Evolutionary conservation across 2,888 invertebrate species (phyloP), one percentile per base, ranked within the genome.

Genomic region (Morpho achilles): DNA sequence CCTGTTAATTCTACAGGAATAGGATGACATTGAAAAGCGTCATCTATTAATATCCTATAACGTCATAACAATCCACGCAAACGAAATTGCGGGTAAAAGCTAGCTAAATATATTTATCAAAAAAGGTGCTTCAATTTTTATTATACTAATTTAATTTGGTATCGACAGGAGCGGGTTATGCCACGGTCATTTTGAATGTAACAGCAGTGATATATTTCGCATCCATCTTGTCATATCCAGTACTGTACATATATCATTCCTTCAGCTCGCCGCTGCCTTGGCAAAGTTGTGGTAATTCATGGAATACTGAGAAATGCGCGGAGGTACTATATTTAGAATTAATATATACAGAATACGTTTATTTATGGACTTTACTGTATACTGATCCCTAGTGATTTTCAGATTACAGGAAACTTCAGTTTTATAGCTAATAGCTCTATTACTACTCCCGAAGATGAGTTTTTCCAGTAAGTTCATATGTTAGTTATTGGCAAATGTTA

Each of bases 181-280:
- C 97, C 0, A 94, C 95, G 41, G 91, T 96, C 3, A 82, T 97
- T 55, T 93, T 97, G 66, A 97, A 97, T 67, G 85, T 95, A 57
- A 94, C 97, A 82, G 94, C 95, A 58, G 94, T 95, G 56, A 93
- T 93, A 65, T 98, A 97, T 82, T 98, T 97, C 84, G 95, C 96
- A 59, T 94, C 96, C 0, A 94, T 98, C 49, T 93, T 97, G 76
- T 92, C 97, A 0, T 97, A 97, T 92, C 96, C 97, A 0, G 76
- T 97, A 49, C 92, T 95, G 67, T 98, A 96, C 84, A 89, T 97
- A 43, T 93, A 92, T 67, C 94, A 94, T 78, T 94, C 95, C 10
- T 92, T 96, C 66, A 88, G 82, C 56, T 79, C 86, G 32, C 91
- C 91, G 50, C 83, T 97, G 50, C 96, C 97, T 7, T 97, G 97